These are phyloP conservation scores for Gerosis bhagava DNA, from an alignment of 2,888 invertebrate species.

Conservation along the genomic window DNA sequence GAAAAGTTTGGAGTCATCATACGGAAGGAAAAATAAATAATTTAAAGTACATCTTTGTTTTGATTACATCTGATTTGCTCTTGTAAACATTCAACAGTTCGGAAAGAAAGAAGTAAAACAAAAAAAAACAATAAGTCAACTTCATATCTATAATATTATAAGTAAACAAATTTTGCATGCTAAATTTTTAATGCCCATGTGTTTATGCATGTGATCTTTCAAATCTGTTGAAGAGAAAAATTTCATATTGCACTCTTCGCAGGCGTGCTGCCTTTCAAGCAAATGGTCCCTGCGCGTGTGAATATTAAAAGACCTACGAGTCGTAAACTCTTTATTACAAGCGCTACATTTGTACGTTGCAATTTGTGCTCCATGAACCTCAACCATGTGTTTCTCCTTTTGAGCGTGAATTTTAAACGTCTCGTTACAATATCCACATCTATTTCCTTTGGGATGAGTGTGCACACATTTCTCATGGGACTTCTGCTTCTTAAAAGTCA, in stretches of 20 bases:
- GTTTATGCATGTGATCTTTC: conserved; percentile 57
- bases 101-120: too few species aligned
- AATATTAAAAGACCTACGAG: conserved; percentile 26
- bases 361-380: conserved; percentile 34
- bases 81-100: too few species aligned
- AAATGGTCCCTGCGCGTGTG: conserved; percentile 37
- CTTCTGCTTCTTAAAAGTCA: conserved; percentile 31
- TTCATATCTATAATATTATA: too few species aligned
- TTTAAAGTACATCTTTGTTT: too few species aligned
- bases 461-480: conserved; percentile 35
- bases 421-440: conserved; percentile 36
- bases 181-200: conserved; percentile 51
- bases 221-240: conserved; percentile 53
- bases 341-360: conserved; percentile 34
- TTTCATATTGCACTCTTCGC: conserved; percentile 42
- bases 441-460: conserved; percentile 29
- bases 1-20: too few species aligned
- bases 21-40: too few species aligned
- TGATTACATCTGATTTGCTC: too few species aligned
- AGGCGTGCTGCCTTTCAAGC: conserved; percentile 33
- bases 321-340: conserved; percentile 38
- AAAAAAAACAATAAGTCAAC: too few species aligned
- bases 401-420: conserved; percentile 32
- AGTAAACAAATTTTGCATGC: conserved; percentile 56
- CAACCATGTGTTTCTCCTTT: conserved; percentile 36